Percentiles rank a stretch among this genome's conserved stretches.
These are phyloP conservation scores for Congeria kusceri DNA, from an alignment of 2,888 invertebrate genomes.

Conservation along the genomic window DNA sequence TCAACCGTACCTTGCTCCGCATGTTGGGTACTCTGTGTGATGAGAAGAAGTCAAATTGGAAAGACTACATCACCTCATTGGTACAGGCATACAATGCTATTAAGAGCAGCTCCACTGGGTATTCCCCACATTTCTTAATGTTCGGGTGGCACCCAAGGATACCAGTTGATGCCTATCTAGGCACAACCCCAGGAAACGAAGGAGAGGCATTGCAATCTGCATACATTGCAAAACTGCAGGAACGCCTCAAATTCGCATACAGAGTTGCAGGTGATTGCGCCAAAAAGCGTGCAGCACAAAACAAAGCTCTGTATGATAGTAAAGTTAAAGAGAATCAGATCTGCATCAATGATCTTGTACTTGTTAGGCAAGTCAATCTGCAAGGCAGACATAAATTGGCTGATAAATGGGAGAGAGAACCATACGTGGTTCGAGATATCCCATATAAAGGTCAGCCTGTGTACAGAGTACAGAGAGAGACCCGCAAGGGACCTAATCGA, in stretches of 20 bases:
- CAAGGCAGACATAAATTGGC: constrained; percentile 6
- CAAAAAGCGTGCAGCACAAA: background rate
- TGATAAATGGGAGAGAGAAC: constrained; percentile 1
- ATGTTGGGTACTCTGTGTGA: constrained; percentile 35
- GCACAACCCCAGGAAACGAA: background rate
- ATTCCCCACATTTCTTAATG: background rate
- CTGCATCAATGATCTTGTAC: background rate
- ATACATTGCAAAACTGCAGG: background rate
- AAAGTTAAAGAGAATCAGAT: background rate
- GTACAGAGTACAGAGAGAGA: constrained; percentile 1
- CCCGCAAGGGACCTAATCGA: background rate
- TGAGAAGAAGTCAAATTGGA: constrained; percentile 42
- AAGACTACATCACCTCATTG: constrained; percentile 15
- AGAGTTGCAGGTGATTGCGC: background rate
- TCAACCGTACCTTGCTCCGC: constrained; percentile 32
- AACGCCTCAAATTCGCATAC: constrained; percentile 1
- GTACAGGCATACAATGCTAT: constrained; percentile 18
- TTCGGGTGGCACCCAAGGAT: constrained; percentile 1
- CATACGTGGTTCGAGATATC: background rate
- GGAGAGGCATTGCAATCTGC: background rate
- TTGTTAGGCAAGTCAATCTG: background rate
- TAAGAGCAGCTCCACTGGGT: constrained; percentile 4
- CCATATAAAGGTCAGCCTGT: constrained; percentile 5
- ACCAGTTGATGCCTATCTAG: background rate
- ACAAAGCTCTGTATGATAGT: background rate